These are phyloP conservation scores for Morphnarchus princeps DNA, from an alignment of 2,113 vertebrate species.

Conservation along the genomic window DNA sequence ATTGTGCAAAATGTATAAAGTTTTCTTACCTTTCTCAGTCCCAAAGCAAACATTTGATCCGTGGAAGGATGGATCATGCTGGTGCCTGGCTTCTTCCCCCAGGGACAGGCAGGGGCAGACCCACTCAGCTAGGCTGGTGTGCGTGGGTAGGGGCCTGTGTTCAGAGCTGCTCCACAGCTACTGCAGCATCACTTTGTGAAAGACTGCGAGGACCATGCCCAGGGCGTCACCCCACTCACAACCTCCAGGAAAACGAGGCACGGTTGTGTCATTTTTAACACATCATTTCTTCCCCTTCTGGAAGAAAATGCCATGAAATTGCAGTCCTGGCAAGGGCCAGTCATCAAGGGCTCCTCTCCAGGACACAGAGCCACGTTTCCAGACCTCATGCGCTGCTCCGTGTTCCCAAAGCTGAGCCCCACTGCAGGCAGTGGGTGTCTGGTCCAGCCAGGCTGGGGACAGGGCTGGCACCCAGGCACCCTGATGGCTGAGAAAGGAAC, in stretches of 20 bases:
- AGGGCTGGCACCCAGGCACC: background rate
- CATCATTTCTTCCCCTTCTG: background rate
- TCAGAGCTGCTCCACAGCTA: background rate
- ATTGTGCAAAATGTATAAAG: accelerated
- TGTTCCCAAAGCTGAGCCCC: background rate
- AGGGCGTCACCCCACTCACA: background rate
- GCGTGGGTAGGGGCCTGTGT: accelerated
- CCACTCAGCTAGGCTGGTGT: background rate
- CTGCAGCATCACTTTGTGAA: background rate
- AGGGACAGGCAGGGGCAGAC: background rate
- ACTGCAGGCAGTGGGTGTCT: background rate
- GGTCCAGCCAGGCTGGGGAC: background rate
- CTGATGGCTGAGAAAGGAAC: background rate
- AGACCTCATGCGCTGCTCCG: background rate
- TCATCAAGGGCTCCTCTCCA: background rate
- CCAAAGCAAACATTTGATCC: background rate
- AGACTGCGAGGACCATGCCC: background rate
- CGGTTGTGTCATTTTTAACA: background rate
- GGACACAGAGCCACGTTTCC: accelerated
- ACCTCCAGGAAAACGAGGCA: background rate
- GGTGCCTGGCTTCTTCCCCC: background rate
- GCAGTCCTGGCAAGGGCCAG: background rate
- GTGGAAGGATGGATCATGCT: background rate
- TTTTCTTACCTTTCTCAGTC: background rate
- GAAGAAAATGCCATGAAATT: background rate